Conservation (phyloP, 2,888 invertebrate species). For the Epistrophella euchroma region DNA sequence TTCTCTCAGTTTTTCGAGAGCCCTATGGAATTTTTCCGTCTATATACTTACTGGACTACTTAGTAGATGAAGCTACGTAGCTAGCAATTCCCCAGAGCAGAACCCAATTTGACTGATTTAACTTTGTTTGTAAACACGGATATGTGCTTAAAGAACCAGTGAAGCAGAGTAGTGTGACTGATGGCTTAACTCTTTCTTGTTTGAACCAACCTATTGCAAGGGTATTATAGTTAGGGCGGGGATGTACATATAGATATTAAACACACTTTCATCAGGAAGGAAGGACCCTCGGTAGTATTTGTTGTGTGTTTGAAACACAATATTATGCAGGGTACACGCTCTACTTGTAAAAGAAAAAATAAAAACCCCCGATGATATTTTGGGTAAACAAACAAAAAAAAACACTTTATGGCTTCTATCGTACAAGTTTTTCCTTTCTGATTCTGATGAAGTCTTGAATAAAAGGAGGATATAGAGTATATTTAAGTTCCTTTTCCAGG, state of each 20-base stretch:
- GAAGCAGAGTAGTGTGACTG: conserved; percentile 1
- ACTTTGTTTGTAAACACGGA: background rate
- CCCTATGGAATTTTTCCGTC: too few species aligned
- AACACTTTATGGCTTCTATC: conserved; percentile 50
- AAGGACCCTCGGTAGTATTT: conserved; percentile 55
- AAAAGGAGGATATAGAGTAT: background rate
- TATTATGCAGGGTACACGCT: conserved; percentile 43
- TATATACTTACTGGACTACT: too few species aligned
- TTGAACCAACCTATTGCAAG: conserved; percentile 8
- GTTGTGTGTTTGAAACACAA: conserved; percentile 6
- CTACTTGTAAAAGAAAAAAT: conserved; percentile 18
- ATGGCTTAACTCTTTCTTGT: conserved; percentile 16
- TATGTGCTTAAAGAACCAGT: background rate
- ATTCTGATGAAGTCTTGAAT: conserved; percentile 11
- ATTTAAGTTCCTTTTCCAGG: background rate
- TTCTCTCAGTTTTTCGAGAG: too few species aligned
- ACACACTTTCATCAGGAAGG: conserved; percentile 27
- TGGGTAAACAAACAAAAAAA: conserved; percentile 11
- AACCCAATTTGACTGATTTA: background rate
- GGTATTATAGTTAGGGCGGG: conserved; percentile 7
- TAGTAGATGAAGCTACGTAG: too few species aligned
- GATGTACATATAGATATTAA: conserved; percentile 12
- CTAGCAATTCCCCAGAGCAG: too few species aligned
- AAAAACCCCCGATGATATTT: conserved; percentile 27
- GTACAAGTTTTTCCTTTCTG: background rate